Percentiles rank a stretch among this genome's conserved stretches.
phyloP scores from a whole-genome alignment of 2,888 invertebrate species.

The Lasioglossum figueresi region DNA sequence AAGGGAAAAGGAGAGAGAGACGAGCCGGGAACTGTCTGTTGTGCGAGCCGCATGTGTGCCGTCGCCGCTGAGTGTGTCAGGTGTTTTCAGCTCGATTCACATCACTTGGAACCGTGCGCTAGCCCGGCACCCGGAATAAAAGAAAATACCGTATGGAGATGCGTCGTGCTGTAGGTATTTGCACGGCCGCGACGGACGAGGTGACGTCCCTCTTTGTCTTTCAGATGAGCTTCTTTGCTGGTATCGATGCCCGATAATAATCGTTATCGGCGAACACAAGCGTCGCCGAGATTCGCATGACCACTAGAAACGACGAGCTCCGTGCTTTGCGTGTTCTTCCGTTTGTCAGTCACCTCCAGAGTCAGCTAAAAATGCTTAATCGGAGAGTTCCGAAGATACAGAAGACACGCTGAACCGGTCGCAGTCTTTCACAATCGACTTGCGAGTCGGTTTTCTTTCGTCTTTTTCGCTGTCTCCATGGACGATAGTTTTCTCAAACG shows the following conservation, averaged over 20 bases:
- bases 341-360: background rate
- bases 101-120: slow-evolving; percentile 47
- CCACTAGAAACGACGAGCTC: background rate
- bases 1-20: slow-evolving; percentile 7
- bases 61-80: slow-evolving; percentile 55
- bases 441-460: background rate
- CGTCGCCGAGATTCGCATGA: background rate
- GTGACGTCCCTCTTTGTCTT: slow-evolving; percentile 33
- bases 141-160: slow-evolving; percentile 49
- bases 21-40: slow-evolving; percentile 33
- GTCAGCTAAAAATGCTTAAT: background rate
- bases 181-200: slow-evolving; percentile 3
- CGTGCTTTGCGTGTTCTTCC: background rate
- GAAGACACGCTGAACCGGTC: background rate
- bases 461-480: background rate
- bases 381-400: background rate
- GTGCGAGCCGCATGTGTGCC: slow-evolving; percentile 31
- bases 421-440: background rate
- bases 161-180: slow-evolving; percentile 6
- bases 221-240: slow-evolving; percentile 9
- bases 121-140: slow-evolving; percentile 38
- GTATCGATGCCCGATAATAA: background rate
- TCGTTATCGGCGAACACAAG: background rate
- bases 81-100: slow-evolving; percentile 67
- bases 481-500: background rate